A percentile compares a stretch with the other conserved stretches of the same genome.
phyloP scores from a whole-genome alignment of 1,140 invertebrate species.

The Drosophila varians region DNA sequence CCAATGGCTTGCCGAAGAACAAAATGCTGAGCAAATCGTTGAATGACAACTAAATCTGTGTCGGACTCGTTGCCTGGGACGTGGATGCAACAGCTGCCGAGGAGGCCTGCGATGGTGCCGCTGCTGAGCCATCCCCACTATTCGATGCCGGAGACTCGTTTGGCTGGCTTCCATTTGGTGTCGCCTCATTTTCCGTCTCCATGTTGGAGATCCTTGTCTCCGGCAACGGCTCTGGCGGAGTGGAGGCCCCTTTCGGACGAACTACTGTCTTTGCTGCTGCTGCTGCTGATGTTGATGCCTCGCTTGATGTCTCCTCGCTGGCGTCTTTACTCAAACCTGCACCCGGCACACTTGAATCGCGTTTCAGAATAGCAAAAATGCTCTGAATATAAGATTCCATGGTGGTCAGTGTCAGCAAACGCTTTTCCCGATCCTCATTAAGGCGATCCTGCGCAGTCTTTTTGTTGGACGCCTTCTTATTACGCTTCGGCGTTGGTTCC shows the following conservation, averaged over 20 bases:
- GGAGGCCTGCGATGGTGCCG: slow-evolving; percentile 15
- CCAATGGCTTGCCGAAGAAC: slow-evolving; percentile 77
- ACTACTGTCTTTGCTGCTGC: slow-evolving; percentile 14
- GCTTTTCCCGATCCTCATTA: slow-evolving; percentile 71
- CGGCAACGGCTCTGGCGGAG: slow-evolving; percentile 51
- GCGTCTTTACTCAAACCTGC: slow-evolving; percentile 27
- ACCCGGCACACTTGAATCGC: slow-evolving; percentile 44
- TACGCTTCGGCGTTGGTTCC: slow-evolving; percentile 68
- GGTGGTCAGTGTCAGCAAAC: slow-evolving; percentile 62
- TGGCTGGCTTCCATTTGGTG: slow-evolving; percentile 34
- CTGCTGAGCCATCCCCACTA: slow-evolving; percentile 6
- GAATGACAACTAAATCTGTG: slow-evolving; percentile 83
- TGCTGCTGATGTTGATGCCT: slow-evolving; percentile 69
- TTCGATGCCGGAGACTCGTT: slow-evolving; percentile 21
- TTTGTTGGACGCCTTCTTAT: slow-evolving; percentile 62
- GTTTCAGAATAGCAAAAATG: slow-evolving; percentile 73
- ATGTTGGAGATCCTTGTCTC: slow-evolving; percentile 28
- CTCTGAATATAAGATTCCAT: slow-evolving; percentile 80
- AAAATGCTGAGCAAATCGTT: slow-evolving; percentile 83
- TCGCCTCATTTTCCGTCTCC: slow-evolving; percentile 45
- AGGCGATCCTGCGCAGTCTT: slow-evolving; percentile 76
- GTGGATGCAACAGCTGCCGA: slow-evolving; percentile 54
- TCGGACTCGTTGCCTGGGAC: slow-evolving; percentile 68
- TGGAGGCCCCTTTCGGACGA: slow-evolving; percentile 51
- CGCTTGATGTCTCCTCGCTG: slow-evolving; percentile 38